Percentiles rank a stretch among this genome's conserved stretches.
These are phyloP conservation scores for Chaetops frenatus DNA, from an alignment of 2,113 vertebrate species.

Conservation along the genomic window DNA sequence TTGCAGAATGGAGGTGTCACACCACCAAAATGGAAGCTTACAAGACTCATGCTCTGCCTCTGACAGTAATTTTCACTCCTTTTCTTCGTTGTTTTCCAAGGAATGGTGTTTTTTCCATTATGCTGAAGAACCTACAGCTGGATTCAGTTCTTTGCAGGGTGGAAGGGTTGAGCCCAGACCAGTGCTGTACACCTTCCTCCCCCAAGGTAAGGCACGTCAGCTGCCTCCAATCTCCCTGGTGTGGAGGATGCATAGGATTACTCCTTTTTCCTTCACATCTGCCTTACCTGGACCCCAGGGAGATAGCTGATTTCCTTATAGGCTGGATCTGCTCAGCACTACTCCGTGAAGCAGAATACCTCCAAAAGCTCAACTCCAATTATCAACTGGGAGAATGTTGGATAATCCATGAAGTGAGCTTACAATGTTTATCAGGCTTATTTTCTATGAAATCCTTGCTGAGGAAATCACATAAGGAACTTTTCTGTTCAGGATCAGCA, in stretches of 20 bases:
- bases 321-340: not conserved
- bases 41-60: not conserved
- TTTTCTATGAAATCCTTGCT: not conserved
- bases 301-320: not conserved
- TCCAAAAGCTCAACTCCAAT: not conserved
- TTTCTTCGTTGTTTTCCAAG: not conserved
- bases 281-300: not conserved
- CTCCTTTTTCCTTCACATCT: not conserved
- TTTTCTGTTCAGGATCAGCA: not conserved
- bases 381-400: not conserved
- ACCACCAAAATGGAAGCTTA: not conserved
- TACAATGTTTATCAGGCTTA: not conserved
- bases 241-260: fast-evolving
- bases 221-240: not conserved
- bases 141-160: not conserved
- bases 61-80: not conserved
- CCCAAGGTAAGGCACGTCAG: not conserved
- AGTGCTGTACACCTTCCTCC: not conserved
- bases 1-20: not conserved
- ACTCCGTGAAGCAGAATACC: not conserved
- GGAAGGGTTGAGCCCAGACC: not conserved
- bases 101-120: not conserved
- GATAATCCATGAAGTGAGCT: not conserved
- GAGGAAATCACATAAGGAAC: not conserved
- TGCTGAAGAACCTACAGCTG: not conserved